Evolutionary conservation across 92 coral and sea anemone species (phyloP).

Genomic region (Umimayanthus kanabou): DNA sequence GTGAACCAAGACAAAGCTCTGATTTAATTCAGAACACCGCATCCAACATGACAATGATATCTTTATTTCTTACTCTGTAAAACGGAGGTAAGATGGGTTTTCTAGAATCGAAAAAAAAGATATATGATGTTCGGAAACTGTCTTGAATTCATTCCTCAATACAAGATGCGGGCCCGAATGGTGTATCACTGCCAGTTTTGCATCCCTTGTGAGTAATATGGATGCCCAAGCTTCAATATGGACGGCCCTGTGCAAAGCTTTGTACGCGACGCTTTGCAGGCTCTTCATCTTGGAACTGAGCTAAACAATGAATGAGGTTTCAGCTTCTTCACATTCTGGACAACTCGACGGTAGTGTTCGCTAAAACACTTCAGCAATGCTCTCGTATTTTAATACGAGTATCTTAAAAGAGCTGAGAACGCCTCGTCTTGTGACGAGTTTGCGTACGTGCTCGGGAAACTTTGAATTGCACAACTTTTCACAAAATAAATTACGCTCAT

Average conservation of each 20-base stretch:
- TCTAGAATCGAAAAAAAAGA: neutral
- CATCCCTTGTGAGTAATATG: too few relatives aligned
- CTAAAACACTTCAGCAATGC: neutral
- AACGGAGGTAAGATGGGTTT: neutral
- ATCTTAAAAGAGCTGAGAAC: neutral
- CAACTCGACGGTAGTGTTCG: neutral
- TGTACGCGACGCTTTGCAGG: neutral
- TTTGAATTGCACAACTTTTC: neutral
- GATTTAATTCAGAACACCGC: neutral
- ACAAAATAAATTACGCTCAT: neutral
- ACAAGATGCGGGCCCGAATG: neutral
- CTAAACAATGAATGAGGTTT: neutral
- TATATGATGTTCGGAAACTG: neutral
- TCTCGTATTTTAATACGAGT: too few relatives aligned
- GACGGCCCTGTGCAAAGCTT: neutral
- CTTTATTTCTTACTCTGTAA: neutral
- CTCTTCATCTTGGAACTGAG: neutral
- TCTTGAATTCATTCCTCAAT: neutral
- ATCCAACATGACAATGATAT: neutral
- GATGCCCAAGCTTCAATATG: too few relatives aligned
- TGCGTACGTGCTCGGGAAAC: neutral
- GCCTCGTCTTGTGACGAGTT: constrained; percentile 25
- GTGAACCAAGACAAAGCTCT: neutral
- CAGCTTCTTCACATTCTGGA: neutral
- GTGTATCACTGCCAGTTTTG: neutral